Conservation (phyloP, 1,140 invertebrate species). For the Dryas iulia region DNA sequence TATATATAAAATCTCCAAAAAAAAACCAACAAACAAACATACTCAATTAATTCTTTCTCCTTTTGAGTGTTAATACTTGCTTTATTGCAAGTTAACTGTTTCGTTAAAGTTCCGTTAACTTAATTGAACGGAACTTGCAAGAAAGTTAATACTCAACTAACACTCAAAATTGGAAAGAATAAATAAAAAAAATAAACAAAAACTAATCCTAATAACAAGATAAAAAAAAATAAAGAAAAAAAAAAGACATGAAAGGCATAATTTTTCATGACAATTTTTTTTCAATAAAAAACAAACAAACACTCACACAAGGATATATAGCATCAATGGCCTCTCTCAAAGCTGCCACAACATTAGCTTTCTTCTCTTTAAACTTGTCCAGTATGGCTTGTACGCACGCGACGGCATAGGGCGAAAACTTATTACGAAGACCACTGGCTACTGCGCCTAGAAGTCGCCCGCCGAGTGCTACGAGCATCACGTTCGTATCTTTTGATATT, state of each 20-base stretch:
- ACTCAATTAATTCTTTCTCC: too few species aligned
- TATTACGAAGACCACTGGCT: slow-evolving; percentile 92
- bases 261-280: background rate
- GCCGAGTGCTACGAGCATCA: slow-evolving; percentile 94
- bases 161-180: too few species aligned
- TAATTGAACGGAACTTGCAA: too few species aligned
- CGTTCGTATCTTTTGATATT: slow-evolving; percentile 97
- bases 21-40: too few species aligned
- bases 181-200: too few species aligned
- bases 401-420: slow-evolving; percentile 92
- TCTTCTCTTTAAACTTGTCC: slow-evolving; percentile 99
- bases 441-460: slow-evolving; percentile 91
- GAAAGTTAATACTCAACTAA: too few species aligned
- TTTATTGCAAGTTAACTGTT: too few species aligned
- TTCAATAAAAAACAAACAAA: background rate
- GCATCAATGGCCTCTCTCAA: slow-evolving; percentile 96
- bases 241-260: too few species aligned
- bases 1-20: too few species aligned
- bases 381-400: slow-evolving; percentile 90
- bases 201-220: background rate
- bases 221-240: too few species aligned
- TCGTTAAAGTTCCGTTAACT: too few species aligned
- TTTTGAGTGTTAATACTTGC: too few species aligned
- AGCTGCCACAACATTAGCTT: slow-evolving; percentile 91
- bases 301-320: slow-evolving; percentile 88